Conservation (phyloP, 2,888 invertebrate species). For the Andrena marginata region DNA sequence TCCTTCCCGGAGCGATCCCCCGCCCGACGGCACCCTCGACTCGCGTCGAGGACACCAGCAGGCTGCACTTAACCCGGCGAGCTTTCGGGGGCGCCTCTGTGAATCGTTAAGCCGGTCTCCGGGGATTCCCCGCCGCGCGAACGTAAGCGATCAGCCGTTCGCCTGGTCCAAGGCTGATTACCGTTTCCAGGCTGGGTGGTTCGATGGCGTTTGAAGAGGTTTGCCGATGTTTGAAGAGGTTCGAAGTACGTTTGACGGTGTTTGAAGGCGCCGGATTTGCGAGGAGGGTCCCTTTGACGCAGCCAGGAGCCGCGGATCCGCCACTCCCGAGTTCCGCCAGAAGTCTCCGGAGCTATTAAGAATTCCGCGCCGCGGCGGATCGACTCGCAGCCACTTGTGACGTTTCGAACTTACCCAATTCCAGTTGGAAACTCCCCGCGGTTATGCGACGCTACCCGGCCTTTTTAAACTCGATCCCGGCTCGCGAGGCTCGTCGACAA, state of each 20-base stretch:
- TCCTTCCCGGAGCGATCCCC: constrained; percentile 30
- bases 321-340: no score
- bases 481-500: no score
- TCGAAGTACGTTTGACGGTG: background rate
- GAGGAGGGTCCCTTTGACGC: no score
- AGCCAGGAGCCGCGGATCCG: no score
- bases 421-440: background rate
- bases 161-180: no score
- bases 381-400: no score
- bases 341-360: no score
- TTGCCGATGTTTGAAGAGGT: background rate
- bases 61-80: constrained; percentile 56
- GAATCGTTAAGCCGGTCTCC: constrained; percentile 26
- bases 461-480: background rate
- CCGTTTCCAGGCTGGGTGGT: no score
- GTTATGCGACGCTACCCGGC: background rate
- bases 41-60: constrained; percentile 34
- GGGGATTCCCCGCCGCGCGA: background rate
- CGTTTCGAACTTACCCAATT: background rate
- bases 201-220: background rate
- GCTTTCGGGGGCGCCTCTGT: constrained; percentile 17
- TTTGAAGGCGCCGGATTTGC: background rate
- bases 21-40: constrained; percentile 32
- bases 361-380: no score
- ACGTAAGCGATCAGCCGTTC: no score